phyloP scores from a whole-genome alignment of 2,888 invertebrate genomes.

The Lasioglossum marginatum region DNA sequence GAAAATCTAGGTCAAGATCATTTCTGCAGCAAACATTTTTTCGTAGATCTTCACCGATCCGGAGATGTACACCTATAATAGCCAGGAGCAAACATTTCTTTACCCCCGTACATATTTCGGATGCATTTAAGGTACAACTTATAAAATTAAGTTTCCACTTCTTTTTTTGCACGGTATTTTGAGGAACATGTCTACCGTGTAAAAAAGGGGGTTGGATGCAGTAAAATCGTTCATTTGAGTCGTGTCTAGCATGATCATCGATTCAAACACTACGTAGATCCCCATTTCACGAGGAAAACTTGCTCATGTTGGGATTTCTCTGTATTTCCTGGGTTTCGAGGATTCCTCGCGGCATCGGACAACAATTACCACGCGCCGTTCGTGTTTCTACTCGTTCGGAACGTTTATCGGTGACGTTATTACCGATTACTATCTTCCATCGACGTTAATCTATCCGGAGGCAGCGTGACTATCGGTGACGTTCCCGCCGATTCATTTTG shows the following conservation, averaged over 20 bases:
- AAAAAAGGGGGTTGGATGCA: no score
- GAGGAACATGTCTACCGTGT: no score
- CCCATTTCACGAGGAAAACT: not conserved
- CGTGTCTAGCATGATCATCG: not conserved
- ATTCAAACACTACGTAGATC: not conserved
- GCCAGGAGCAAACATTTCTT: no score
- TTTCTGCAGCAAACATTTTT: no score
- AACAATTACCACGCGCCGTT: not conserved
- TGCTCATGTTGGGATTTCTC: not conserved
- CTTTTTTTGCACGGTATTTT: no score
- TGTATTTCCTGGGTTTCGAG: slow-evolving; percentile 2
- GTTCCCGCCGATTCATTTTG: not conserved
- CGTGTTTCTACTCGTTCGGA: not conserved
- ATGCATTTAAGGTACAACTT: no score
- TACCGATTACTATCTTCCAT: not conserved
- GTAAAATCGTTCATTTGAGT: no score
- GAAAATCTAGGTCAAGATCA: no score
- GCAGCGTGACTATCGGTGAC: not conserved
- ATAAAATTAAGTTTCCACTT: no score
- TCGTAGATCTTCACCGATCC: no score
- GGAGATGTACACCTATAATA: no score
- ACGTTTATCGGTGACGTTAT: not conserved
- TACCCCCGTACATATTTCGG: no score
- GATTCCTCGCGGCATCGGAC: not conserved
- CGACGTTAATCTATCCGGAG: not conserved